Evolutionary conservation across 1,140 invertebrate species (phyloP).

Genomic region (Bombus waltoni): DNA sequence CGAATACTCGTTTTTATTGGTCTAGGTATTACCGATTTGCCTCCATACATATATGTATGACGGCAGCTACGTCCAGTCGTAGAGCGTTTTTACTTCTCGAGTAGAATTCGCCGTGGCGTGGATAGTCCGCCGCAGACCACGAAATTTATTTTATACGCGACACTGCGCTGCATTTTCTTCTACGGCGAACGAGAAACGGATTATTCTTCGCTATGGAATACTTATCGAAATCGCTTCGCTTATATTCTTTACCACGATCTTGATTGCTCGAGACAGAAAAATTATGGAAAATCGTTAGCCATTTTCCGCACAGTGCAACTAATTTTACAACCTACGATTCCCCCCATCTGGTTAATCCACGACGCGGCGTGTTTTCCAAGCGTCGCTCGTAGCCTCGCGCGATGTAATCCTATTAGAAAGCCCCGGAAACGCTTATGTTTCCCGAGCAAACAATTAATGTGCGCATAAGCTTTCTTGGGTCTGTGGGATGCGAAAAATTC

Average conservation of each 20-base stretch:
- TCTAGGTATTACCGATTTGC: not conserved
- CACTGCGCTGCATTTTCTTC: not conserved
- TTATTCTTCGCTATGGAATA: conserved; percentile 9
- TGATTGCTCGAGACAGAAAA: not conserved
- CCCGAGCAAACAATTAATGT: conserved; percentile 18
- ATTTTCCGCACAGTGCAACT: too few species aligned
- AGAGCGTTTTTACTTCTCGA: too few species aligned
- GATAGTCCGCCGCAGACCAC: conserved; percentile 1
- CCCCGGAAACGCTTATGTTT: not conserved
- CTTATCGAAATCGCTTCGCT: conserved; percentile 20
- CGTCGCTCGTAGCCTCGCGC: not conserved
- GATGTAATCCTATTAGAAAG: not conserved
- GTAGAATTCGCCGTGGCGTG: too few species aligned
- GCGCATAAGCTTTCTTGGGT: not conserved
- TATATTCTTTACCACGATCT: not conserved
- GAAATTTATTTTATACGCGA: conserved; percentile 38
- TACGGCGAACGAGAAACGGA: not conserved
- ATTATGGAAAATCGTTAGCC: not conserved
- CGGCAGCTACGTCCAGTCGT: not conserved
- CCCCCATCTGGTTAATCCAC: not conserved
- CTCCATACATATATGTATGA: conserved; percentile 17
- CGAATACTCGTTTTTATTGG: conserved; percentile 14
- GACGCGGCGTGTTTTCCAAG: not conserved
- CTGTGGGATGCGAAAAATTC: not conserved
- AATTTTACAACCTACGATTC: not conserved